phyloP scores from a whole-genome alignment of 2,888 invertebrate species.

The Rhagophthalmus giganteus region DNA sequence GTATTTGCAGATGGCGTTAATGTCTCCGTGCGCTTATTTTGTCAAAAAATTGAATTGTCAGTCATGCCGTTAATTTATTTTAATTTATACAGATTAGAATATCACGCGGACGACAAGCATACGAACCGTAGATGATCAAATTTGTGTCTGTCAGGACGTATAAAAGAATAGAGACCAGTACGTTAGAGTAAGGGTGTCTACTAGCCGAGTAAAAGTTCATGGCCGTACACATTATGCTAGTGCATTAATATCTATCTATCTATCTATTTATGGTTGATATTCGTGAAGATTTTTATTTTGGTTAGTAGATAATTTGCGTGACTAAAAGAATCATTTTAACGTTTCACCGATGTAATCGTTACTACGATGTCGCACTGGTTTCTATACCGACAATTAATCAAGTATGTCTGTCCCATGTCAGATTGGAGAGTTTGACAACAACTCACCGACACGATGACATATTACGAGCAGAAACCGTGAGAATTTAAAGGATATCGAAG shows the following conservation, averaged over 20 bases:
- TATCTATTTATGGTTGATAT: conserved; percentile 1
- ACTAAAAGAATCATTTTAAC: conserved; percentile 3
- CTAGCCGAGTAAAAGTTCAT: conserved; percentile 25
- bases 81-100: conserved; percentile 32
- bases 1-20: conserved; percentile 6
- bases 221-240: conserved; percentile 25
- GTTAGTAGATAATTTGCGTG: conserved; percentile 19
- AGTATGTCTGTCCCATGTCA: conserved; percentile 27
- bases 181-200: conserved; percentile 27
- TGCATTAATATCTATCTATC: conserved; percentile 19
- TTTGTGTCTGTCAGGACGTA: conserved; percentile 27
- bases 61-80: conserved; percentile 30
- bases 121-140: conserved; percentile 31
- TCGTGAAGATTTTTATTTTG: conserved; percentile 16
- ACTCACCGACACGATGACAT: conserved; percentile 24
- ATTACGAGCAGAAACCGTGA: conserved; percentile 27
- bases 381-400: conserved; percentile 26
- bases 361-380: conserved; percentile 15
- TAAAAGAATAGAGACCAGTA: conserved; percentile 28
- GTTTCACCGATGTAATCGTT: conserved; percentile 10
- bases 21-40: conserved; percentile 12
- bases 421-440: conserved; percentile 30
- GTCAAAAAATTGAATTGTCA: conserved; percentile 25
- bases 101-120: conserved; percentile 30
- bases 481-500: conserved; percentile 20